These are phyloP conservation scores for Lacanobia wlatinum DNA, from an alignment of 2,888 invertebrate species.

Conservation along the genomic window DNA sequence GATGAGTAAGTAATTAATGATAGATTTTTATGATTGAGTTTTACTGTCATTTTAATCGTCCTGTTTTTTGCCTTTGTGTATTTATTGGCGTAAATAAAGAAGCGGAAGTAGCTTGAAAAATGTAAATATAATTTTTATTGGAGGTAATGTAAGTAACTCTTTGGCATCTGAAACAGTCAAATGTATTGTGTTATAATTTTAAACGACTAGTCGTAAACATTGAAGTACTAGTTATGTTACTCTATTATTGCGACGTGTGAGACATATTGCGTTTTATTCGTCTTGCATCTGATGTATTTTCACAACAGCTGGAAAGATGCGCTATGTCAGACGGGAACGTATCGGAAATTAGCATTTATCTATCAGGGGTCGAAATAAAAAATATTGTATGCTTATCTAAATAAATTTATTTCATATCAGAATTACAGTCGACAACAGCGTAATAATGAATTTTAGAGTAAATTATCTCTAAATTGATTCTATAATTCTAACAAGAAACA, in stretches of 20 bases:
- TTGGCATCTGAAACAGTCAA: conserved; percentile 1
- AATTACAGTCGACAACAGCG: conserved; percentile 47
- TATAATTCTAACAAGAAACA: conserved; percentile 22
- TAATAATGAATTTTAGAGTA: conserved; percentile 29
- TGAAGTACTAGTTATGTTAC: not conserved
- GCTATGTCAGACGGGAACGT: not conserved
- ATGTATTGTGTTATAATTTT: conserved; percentile 15
- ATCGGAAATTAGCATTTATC: not conserved
- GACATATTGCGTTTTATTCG: conserved; percentile 2
- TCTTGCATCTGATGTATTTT: conserved; percentile 7
- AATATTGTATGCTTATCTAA: conserved; percentile 24
- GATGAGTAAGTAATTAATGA: conserved; percentile 32
- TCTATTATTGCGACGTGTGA: conserved; percentile 24
- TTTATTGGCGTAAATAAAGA: conserved; percentile 22
- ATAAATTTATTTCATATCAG: conserved; percentile 47
- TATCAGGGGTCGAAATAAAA: conserved; percentile 12
- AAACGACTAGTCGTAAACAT: conserved; percentile 6
- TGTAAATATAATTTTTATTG: conserved; percentile 28
- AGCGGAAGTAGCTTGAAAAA: conserved; percentile 19
- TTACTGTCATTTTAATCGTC: conserved; percentile 35
- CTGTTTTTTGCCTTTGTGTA: conserved; percentile 16
- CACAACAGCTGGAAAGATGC: conserved; percentile 1
- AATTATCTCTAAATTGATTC: conserved; percentile 3
- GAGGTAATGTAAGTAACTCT: conserved; percentile 2
- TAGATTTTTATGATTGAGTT: conserved; percentile 26